These are phyloP conservation scores for Epinotia brunnichana DNA, from an alignment of 2,888 invertebrate species.

Conservation along the genomic window DNA sequence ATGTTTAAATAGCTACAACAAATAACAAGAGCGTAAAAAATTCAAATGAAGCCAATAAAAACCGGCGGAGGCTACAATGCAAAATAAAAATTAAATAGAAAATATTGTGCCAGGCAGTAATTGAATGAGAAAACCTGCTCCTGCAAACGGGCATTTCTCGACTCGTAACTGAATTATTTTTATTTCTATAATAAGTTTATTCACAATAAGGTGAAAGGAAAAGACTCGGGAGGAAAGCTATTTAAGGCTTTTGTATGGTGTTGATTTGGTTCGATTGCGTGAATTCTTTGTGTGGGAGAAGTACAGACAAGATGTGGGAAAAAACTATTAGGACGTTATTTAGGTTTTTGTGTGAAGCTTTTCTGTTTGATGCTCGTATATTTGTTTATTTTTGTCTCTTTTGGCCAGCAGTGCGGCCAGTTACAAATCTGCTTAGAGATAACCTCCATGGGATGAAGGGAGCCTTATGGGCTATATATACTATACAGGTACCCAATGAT, in stretches of 20 bases:
- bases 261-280: constrained; percentile 3
- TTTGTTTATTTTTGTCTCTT: too few relatives aligned
- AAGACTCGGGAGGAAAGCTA: constrained; percentile 16
- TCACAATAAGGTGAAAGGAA: constrained; percentile 66
- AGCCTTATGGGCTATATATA: too few relatives aligned
- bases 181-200: constrained; percentile 78
- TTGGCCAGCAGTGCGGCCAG: too few relatives aligned
- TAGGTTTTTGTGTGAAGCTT: too few relatives aligned
- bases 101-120: constrained; percentile 78
- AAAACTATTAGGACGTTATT: background rate
- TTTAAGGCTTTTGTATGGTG: constrained; percentile 16
- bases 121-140: constrained; percentile 66
- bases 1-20: constrained; percentile 24
- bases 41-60: constrained; percentile 67
- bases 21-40: constrained; percentile 52
- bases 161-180: constrained; percentile 76
- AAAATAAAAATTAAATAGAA: constrained; percentile 78
- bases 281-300: background rate
- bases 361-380: too few relatives aligned
- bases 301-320: background rate
- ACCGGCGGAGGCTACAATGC: constrained; percentile 67
- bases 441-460: too few relatives aligned
- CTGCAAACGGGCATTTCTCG: constrained; percentile 56
- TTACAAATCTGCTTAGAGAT: too few relatives aligned
- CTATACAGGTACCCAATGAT: too few relatives aligned